Base-by-base conservation (phyloP, 2,888 invertebrate species). In the Hypsopygia costalis region DNA sequence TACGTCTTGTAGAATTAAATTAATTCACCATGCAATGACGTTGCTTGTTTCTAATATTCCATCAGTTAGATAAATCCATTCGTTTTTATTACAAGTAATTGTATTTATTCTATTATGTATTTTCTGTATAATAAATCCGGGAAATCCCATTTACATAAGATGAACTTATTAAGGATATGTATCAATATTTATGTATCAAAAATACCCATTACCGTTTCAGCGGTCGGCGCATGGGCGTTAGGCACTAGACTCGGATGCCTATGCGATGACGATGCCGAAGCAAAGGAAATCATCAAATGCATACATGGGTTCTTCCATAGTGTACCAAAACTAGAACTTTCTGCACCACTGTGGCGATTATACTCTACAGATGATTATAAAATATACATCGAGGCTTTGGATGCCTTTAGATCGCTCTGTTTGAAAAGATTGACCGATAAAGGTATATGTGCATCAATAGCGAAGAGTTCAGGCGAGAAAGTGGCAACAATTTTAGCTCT, bases 161-260 rank as follows among this genome's bases (percentile, higher is more conserved):
- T 4, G 16, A 16, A 16, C 4, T 16, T 16, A 16, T 16, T 16
- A 16, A 16, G 16, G 16, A 16, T 16, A 16, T 16, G 4, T 16
- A 16, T 16, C 2, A 16, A 3, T 16, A 16, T 16, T 16, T 16
- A 3, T 16, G 16, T 16, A 16, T 3, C 16, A 16, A 3, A 16
- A 16, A 16, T 16, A 16, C 16, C 4, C 16, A 4, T 16, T 16
- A 16, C 16, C 4, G 47, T 77, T 77, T 44, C 69, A 95, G 95
- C 95, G 52, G 95, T 96, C 1, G 95, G 94, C 10, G 90, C 93
- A 52, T 95, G 96, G 64, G 94, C 96, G 3, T 83, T 97, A 61
- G 95, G 96, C 60, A 93, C 93, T 12, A 91, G 96, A 53, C 81
- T 97, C 37, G 95, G 95, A 11, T 95, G 95, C 74, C 70, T 95